Evolutionary conservation across 2,113 vertebrate species (phyloP).

Genomic region (Osmerus eperlanus): DNA sequence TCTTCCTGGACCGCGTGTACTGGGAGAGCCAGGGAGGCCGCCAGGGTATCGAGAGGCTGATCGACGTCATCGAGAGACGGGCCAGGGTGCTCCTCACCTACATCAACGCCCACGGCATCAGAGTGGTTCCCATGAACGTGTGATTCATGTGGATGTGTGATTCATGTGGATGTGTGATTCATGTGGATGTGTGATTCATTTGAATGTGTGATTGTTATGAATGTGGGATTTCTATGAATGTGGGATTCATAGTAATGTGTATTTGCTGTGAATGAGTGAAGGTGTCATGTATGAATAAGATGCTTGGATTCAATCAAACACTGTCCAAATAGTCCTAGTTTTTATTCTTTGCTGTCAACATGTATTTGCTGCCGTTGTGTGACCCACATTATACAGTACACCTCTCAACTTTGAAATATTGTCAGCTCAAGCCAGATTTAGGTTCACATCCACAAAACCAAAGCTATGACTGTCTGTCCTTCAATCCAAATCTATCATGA

Average conservation of each 20-base stretch:
- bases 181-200: background rate
- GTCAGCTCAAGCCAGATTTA: too few relatives aligned
- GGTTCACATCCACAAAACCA: too few relatives aligned
- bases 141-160: conserved; percentile 51
- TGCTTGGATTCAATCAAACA: too few relatives aligned
- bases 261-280: too few relatives aligned
- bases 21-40: conserved; percentile 97
- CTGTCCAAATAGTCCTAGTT: too few relatives aligned
- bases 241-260: too few relatives aligned
- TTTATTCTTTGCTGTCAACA: background rate
- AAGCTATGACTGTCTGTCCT: too few relatives aligned
- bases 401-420: background rate
- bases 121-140: conserved; percentile 79
- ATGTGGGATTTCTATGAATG: background rate
- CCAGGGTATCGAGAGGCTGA: conserved; percentile 91
- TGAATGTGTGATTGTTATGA: too few relatives aligned
- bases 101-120: conserved; percentile 87
- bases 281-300: too few relatives aligned
- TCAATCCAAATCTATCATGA: too few relatives aligned
- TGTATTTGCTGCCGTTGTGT: background rate
- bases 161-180: background rate
- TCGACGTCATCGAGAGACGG: conserved; percentile 88
- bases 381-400: background rate
- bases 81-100: conserved; percentile 88
- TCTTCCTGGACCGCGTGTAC: conserved; percentile 90